Evolutionary conservation across 1,140 invertebrate species (phyloP), one percentile per base, ranked within the genome.

Genomic region (Magallana ariakensis): DNA sequence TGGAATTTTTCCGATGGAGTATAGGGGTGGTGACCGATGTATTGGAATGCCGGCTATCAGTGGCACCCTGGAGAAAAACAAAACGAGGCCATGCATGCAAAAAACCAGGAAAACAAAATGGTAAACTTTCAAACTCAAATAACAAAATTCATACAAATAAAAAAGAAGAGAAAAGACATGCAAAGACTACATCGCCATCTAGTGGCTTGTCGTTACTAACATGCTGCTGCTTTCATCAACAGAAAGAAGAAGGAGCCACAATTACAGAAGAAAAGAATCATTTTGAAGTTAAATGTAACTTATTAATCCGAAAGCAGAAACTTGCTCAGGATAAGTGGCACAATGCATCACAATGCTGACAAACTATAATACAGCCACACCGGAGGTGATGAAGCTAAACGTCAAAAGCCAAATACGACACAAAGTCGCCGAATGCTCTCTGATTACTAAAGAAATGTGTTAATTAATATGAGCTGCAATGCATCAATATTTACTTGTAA

Each of bases 1-100:
- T 92, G 87, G 93, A 93, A 91, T 93, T 93, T 93, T 93, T 93
- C 91, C 93, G 91, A 92, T 90, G 90, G 60, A 93, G 87, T 88
- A 94, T 89, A 58, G 92, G 93, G 33, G 90, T 92, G 82, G 91
- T 92, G 88, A 83, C 62, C 89, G 90, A 62, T 89, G 90, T 85
- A 90, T 86, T 87, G 86, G 89, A 80, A 58, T 82, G 87, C 33
- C 90, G 87, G 46, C 89, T 85, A 54, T 91, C 91, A 22, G 87
- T 86, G 9, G 91, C 90, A n/a, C 91, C 91, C 91, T 91, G 86
- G 82, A 55, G 81, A 83, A 84, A 57, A 86, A 84, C 62, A 85
- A 75, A 85, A 57, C 60, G 80, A 58, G 82, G 85, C 85, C 55
- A 83, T 46, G 85, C 85, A 87, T 87, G 85, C 85, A 87, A 26